Evolutionary conservation across 2,113 vertebrate genomes (phyloP), one percentile per base, ranked within the genome.

Genomic region (Serinus canaria): DNA sequence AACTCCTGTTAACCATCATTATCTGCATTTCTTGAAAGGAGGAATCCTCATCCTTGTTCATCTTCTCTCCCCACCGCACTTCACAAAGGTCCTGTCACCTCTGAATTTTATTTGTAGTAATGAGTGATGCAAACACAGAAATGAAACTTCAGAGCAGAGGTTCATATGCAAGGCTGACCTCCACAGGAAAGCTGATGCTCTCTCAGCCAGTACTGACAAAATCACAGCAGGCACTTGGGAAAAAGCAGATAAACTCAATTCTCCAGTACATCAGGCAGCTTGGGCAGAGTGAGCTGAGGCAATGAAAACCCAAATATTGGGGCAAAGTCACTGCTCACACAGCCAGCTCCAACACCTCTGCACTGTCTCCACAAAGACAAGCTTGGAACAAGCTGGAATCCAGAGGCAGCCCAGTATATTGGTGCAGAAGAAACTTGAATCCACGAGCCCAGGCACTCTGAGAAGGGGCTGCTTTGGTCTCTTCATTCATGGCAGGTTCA

Each of bases 1-100:
- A 79, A 83, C 28, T 88, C 79, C 50, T 59, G 63, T 50, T 76
- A 88, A 88, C 55, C 46, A 76, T 91, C 84, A 91, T 95, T 92
- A 94, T 63, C 93, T 74, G 58, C 87, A 74, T 85, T 88, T 94
- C 87, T 94, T 91, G 31, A 92, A 94, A 67, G 90, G 39, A 86
- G n/a, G 28, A 85, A 83, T 56, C 52, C 35, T 94, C 59, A 88
- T 47, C 55, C 85, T 77, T 39, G 30, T 76, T 91, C 90, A 90
- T 44, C 14, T 0, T 55, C 59, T 93, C 75, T 77, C 59, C 50
- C 49, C 41, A 23, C 28, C 44, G 55, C 24, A 35, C 79, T 88
- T 79, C 86, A 89, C 47, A 67, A 50, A 12, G 60, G 72, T 95
- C 72, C 41, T 3, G 10, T 37, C 59, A 85, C 64, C 64, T 81